These are phyloP conservation scores for Agrochola lychnidis DNA, from an alignment of 2,888 invertebrate species.

Conservation along the genomic window DNA sequence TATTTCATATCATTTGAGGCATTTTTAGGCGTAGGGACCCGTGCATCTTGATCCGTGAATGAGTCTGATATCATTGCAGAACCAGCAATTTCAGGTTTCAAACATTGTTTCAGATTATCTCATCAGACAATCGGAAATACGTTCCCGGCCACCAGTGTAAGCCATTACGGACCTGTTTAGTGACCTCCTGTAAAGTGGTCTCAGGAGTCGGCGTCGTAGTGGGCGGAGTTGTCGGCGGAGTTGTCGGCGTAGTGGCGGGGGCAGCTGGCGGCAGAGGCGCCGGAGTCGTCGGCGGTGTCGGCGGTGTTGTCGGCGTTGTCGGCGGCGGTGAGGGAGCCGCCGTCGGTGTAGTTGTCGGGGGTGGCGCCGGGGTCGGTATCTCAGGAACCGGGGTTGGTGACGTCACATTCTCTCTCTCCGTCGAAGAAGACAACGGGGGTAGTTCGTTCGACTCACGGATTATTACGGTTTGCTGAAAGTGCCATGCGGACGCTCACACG, in stretches of 20 bases:
- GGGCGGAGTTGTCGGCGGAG: slow-evolving; percentile 70
- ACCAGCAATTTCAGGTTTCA: background rate
- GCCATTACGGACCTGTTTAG: slow-evolving; percentile 81
- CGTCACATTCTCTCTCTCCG: slow-evolving; percentile 74
- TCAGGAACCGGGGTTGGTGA: slow-evolving; percentile 70
- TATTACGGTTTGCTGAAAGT: slow-evolving; percentile 90
- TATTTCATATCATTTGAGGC: background rate
- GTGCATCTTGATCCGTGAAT: background rate
- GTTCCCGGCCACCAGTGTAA: slow-evolving; percentile 23
- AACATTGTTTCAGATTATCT: background rate
- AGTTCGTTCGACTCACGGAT: slow-evolving; percentile 88
- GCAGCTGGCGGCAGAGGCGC: slow-evolving; percentile 63
- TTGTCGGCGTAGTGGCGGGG: slow-evolving; percentile 64
- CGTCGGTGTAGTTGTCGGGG: slow-evolving; percentile 65
- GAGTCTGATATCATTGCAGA: too few species aligned
- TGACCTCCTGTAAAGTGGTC: slow-evolving; percentile 82
- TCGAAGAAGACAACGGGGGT: slow-evolving; percentile 79
- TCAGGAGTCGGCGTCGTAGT: slow-evolving; percentile 79
- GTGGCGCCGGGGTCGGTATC: slow-evolving; percentile 69
- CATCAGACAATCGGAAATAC: slow-evolving; percentile 36
- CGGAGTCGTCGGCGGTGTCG: slow-evolving; percentile 67
- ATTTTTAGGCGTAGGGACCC: background rate
- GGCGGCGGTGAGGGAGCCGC: slow-evolving; percentile 66
- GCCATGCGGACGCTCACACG: slow-evolving; percentile 90
- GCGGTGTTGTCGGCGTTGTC: slow-evolving; percentile 65